phyloP scores from a whole-genome alignment of 2,888 invertebrate genomes.

The Trachelus troglodyta region DNA sequence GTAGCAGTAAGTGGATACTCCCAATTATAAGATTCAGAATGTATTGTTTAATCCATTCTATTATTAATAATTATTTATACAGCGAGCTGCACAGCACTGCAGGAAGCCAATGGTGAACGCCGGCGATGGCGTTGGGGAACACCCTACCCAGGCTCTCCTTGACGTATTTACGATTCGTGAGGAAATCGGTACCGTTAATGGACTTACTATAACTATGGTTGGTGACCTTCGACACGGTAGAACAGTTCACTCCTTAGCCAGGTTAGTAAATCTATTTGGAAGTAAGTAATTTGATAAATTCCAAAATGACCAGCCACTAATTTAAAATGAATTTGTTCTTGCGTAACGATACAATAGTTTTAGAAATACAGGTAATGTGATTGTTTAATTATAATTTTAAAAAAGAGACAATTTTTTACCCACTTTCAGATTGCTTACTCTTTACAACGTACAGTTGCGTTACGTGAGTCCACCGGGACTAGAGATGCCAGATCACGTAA shows the following conservation, averaged over 20 bases:
- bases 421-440: slow-evolving; percentile 77
- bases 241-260: slow-evolving; percentile 97
- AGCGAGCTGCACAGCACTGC: slow-evolving; percentile 86
- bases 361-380: background rate
- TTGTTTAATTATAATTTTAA: slow-evolving; percentile 2
- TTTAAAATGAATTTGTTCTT: background rate
- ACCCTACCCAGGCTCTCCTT: slow-evolving; percentile 96
- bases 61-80: slow-evolving; percentile 16
- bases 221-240: slow-evolving; percentile 98
- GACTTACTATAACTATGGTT: slow-evolving; percentile 96
- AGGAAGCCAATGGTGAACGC: slow-evolving; percentile 96
- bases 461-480: slow-evolving; percentile 91
- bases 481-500: slow-evolving; percentile 91
- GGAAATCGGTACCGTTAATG: slow-evolving; percentile 98
- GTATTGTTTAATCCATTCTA: background rate
- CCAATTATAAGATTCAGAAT: background rate
- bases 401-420: background rate
- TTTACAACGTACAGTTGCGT: slow-evolving; percentile 92
- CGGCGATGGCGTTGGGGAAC: slow-evolving; percentile 97
- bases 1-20: slow-evolving; percentile 75
- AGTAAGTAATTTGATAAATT: background rate
- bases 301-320: background rate
- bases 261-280: slow-evolving; percentile 59
- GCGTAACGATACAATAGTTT: background rate
- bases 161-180: slow-evolving; percentile 98